A percentile compares a stretch with the other conserved stretches of the same genome.
phyloP scores from a whole-genome alignment of 2,797 vertebrate species.

The Alauda arvensis region DNA sequence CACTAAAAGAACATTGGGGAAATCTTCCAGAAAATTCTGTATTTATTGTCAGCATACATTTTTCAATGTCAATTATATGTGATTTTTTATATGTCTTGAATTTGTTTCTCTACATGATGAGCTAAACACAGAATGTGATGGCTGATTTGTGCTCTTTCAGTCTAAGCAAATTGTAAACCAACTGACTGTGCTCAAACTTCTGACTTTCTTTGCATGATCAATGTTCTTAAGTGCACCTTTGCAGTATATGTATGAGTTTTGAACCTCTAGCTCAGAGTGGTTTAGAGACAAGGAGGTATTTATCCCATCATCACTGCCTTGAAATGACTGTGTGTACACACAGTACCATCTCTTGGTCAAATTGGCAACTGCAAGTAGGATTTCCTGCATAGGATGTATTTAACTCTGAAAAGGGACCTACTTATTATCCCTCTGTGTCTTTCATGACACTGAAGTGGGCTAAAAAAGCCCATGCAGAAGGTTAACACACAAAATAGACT shows the following conservation, averaged over 20 bases:
- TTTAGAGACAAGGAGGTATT: not conserved
- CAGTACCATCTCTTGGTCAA: constrained; percentile 23
- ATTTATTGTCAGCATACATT: not conserved
- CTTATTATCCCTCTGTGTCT: not conserved
- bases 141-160: not conserved
- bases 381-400: not conserved
- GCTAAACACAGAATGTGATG: not conserved
- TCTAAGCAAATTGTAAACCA: not conserved
- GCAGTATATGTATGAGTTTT: not conserved
- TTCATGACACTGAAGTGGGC: not conserved
- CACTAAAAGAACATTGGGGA: not conserved
- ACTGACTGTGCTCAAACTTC: not conserved
- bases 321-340: not conserved
- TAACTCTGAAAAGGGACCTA: not conserved
- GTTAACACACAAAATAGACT: not conserved
- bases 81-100: not conserved
- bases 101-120: not conserved
- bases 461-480: not conserved
- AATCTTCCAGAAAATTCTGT: not conserved
- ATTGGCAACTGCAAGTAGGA: not conserved
- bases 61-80: not conserved
- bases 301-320: not conserved
- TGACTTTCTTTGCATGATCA: not conserved
- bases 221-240: not conserved
- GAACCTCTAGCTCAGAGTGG: not conserved